Evolutionary conservation across 2,113 vertebrate genomes (phyloP), one percentile per base, ranked within the genome.

Genomic region (Brachionichthys hirsutus): DNA sequence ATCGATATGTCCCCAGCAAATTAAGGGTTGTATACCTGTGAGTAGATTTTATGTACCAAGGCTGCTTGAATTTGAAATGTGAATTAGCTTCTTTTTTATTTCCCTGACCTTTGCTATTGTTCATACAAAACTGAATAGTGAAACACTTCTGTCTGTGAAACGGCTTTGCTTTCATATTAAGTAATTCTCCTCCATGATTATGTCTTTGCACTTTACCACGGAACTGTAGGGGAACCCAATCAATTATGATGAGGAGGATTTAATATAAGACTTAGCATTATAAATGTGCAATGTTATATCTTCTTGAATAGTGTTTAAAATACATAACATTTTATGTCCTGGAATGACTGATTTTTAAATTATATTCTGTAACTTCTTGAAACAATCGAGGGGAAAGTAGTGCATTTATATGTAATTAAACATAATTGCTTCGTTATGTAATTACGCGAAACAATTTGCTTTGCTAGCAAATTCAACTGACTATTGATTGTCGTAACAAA

Each of bases 1-100:
- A 67, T 77, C 70, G 58, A 75, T 78, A 67, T 58, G 54, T 40
- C 63, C 17, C 12, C n/a, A 68, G 47, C 65, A 72, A 67, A 73
- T 66, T 70, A 50, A 70, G 64, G 59, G 67, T 54, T 61, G 44
- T 53, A 30, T 67, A 61, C 55, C 48, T 54, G 65, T 65, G 45
- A 44, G 62, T 44, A 52, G 53, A 53, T 44, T 74, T 78, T 67
- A 75, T 44, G 18, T 47, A 42, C 46, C 6, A 10, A 46, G 55
- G 49, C 49, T 45, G 52, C 47, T 67, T 36, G 46, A 51, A 50
- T 62, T 70, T 68, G 15, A 40, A 49, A 54, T 62, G n/a, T 17
- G 42, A 54, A 66, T 55, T 51, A 9, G 10, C 20, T 55, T 43
- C 6, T 17, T 51, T n/a, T 54, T 35, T 35, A 67, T 54, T 42